phyloP scores from a whole-genome alignment of 1,140 invertebrate genomes.

The Drosophila ficusphila region DNA sequence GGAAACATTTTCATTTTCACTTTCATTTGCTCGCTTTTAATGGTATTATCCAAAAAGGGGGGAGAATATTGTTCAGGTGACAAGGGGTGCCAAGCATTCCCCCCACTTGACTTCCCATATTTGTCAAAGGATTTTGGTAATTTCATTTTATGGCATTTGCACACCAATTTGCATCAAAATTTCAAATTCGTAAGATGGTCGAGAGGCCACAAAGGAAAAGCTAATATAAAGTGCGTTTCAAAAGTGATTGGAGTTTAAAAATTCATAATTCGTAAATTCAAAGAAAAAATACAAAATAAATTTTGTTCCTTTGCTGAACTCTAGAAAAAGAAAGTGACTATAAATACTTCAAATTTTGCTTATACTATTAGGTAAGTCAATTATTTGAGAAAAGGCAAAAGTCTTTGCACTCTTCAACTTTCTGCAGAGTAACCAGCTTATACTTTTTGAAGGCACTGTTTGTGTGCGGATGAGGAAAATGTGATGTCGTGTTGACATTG shows the following conservation, averaged over 20 bases:
- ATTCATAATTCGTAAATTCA: neutral
- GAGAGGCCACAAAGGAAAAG: neutral
- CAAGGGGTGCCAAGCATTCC: neutral
- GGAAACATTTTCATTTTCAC: constrained; percentile 69
- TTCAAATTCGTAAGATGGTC: constrained; percentile 11
- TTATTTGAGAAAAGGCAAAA: too few relatives aligned
- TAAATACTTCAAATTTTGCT: too few relatives aligned
- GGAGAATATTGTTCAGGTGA: neutral
- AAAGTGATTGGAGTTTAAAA: neutral
- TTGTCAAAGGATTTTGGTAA: constrained; percentile 79
- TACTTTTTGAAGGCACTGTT: constrained; percentile 11
- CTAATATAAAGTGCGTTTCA: neutral
- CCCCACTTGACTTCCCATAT: constrained; percentile 43
- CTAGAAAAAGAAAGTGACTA: too few relatives aligned
- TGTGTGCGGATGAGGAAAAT: constrained; percentile 4
- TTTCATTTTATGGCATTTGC: constrained; percentile 66
- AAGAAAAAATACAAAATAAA: neutral
- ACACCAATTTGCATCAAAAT: constrained; percentile 56
- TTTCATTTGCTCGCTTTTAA: constrained; percentile 70
- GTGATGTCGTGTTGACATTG: constrained; percentile 29
- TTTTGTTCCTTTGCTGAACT: too few relatives aligned
- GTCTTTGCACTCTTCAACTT: too few relatives aligned
- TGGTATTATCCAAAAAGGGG: constrained; percentile 50
- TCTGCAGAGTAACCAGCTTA: neutral
- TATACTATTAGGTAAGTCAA: too few relatives aligned